Base-by-base conservation (phyloP, 2,797 vertebrate species). In the Pithecia hirsuta region DNA sequence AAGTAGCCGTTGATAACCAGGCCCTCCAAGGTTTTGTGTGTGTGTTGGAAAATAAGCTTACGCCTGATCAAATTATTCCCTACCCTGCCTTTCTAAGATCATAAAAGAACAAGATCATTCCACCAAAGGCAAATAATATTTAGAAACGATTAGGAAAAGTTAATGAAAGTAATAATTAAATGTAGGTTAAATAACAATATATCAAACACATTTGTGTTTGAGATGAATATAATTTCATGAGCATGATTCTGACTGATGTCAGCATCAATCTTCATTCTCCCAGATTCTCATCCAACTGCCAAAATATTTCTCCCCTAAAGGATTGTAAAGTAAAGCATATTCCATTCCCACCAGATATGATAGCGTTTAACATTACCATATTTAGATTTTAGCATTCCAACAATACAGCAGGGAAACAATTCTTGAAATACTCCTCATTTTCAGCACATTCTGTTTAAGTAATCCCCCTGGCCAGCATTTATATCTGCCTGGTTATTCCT, bases 131-230 rank as follows among this genome's bases (percentile, higher is more conserved):
- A 97, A 97, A 96, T 96, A 94, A 89, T 94, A 91, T 93, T 97
- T 97, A 97, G 89, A 96, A 96, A 94, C 93, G 95, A 98, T 98
- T 96, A 97, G 91, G 75, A 91, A 87, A 97, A 95, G 55, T 93
- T 98, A 98, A 98, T 96, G 94, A 94, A 97, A 97, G 39, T 89
- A 95, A 95, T 95, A 97, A 97, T 97, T 90, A 97, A 97, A 89
- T 95, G 91, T 84, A 84, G 80, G 79, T 86, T 97, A 93, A 97
- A 92, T 97, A 96, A 96, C 83, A 93, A 74, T 64, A 76, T 59
- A 92, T 94, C 70, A 92, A 52, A 81, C 26, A 39, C 33, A 79
- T 39, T 91, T 96, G 82, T 85, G 59, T 92, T 97, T 93, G 89
- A 57, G 92, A 84, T 79, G 72, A 81, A 72, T 72, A 94, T 86